A percentile compares a stretch with the other conserved stretches of the same genome.
phyloP scores from a whole-genome alignment of 37 sponge, comb jelly and placozoan genomes.

The Crambe crambe region DNA sequence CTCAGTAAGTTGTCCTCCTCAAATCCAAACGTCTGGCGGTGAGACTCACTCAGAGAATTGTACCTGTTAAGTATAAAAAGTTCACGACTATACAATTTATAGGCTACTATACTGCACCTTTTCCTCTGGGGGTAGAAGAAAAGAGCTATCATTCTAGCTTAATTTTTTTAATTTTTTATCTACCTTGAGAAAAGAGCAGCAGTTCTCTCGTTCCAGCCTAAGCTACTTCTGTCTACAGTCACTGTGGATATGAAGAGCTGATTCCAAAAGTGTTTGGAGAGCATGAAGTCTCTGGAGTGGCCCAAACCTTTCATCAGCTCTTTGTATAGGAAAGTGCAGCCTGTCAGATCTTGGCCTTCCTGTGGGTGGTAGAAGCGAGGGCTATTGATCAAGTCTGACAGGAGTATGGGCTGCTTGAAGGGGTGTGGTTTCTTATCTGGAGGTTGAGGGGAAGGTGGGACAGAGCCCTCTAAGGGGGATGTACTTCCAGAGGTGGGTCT shows the following conservation, averaged over 20 bases:
- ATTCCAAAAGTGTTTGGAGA: slow-evolving; percentile 65
- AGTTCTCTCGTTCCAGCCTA: slow-evolving; percentile 82
- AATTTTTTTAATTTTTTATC: neutral
- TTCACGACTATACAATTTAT: neutral
- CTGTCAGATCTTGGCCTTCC: slow-evolving; percentile 13
- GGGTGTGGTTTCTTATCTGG: too few relatives aligned
- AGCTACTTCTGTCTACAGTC: slow-evolving; percentile 26
- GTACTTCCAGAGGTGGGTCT: neutral
- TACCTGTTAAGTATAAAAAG: slow-evolving; percentile 29
- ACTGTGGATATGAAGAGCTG: slow-evolving; percentile 51
- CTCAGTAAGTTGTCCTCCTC: slow-evolving; percentile 77
- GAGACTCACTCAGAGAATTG: slow-evolving; percentile 32
- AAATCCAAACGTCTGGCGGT: slow-evolving; percentile 32
- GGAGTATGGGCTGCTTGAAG: neutral
- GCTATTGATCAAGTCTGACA: slow-evolving; percentile 12
- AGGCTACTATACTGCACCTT: too few relatives aligned
- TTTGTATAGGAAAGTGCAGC: slow-evolving; percentile 36
- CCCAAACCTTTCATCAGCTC: slow-evolving; percentile 47
- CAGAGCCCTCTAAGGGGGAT: neutral
- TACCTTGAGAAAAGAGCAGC: slow-evolving; percentile 65
- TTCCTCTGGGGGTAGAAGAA: too few relatives aligned
- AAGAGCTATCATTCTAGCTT: neutral
- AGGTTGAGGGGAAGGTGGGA: neutral
- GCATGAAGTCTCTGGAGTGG: slow-evolving; percentile 5
- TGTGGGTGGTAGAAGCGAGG: slow-evolving; percentile 16